Percentiles rank a stretch among this genome's conserved stretches.
Conservation (phyloP, 1,140 invertebrate species). For the Zaprionus ornatus region DNA sequence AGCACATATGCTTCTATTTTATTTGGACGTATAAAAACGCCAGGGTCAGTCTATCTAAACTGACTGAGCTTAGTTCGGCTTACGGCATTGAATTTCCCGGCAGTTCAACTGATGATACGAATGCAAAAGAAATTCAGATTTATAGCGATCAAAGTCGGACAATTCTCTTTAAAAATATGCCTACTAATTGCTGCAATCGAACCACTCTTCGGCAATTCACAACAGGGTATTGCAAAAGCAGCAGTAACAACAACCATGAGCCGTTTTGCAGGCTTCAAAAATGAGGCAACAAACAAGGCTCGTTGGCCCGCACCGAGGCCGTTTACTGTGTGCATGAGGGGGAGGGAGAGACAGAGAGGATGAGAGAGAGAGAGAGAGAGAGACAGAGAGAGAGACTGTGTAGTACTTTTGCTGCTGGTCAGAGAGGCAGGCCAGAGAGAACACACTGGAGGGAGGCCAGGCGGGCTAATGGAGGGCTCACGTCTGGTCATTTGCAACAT, state of each 20-base stretch:
- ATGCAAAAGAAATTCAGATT: background rate
- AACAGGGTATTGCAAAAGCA: constrained; percentile 21
- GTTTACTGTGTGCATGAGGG: constrained; percentile 33
- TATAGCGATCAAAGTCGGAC: background rate
- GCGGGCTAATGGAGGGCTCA: constrained; percentile 69
- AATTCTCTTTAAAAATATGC: background rate
- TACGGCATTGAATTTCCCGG: background rate
- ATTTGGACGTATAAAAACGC: too few species aligned
- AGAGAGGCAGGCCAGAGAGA: background rate
- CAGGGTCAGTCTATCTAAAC: background rate
- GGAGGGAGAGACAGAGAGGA: background rate
- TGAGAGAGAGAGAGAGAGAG: too few species aligned
- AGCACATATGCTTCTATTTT: background rate
- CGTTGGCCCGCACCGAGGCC: constrained; percentile 43
- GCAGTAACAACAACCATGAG: constrained; percentile 4
- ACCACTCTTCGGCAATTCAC: background rate
- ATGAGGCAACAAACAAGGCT: constrained; percentile 56
- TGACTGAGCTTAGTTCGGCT: background rate
- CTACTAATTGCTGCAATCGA: background rate
- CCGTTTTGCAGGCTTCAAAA: constrained; percentile 43
- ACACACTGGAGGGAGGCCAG: constrained; percentile 21
- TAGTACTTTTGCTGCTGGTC: constrained; percentile 6
- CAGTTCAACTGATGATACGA: background rate
- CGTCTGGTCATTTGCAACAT: constrained; percentile 81
- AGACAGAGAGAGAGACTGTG: too few species aligned